phyloP scores from a whole-genome alignment of 2,888 invertebrate genomes.

The Linnaemya vulpina region DNA sequence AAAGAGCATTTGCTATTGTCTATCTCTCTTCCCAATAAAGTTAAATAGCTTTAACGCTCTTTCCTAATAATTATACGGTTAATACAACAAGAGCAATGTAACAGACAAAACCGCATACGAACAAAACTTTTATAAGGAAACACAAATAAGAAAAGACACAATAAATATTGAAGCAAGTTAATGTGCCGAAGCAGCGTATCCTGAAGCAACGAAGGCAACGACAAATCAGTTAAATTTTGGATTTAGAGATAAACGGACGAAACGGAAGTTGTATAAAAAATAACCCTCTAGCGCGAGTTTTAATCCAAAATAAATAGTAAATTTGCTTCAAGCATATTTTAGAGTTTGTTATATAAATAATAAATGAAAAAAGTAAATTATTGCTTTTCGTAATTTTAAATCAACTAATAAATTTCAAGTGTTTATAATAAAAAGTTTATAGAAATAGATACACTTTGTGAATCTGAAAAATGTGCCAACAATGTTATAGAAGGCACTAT shows the following conservation, averaged over 20 bases:
- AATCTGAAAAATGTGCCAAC: background rate
- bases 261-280: slow-evolving; percentile 69
- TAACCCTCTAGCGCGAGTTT: slow-evolving; percentile 51
- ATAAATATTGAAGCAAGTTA: slow-evolving; percentile 48
- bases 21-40: slow-evolving; percentile 1
- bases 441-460: background rate
- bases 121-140: slow-evolving; percentile 20
- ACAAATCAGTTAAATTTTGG: slow-evolving; percentile 81
- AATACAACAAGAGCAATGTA: slow-evolving; percentile 48
- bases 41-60: slow-evolving; percentile 29
- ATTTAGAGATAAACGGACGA: slow-evolving; percentile 79
- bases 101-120: slow-evolving; percentile 52
- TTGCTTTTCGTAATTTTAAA: background rate
- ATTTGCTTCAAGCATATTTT: background rate
- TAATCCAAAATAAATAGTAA: slow-evolving; percentile 4
- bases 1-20: slow-evolving; percentile 4
- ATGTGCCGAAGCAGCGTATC: slow-evolving; percentile 75
- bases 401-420: background rate
- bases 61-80: slow-evolving; percentile 10
- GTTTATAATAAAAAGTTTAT: background rate
- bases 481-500: background rate
- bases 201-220: slow-evolving; percentile 77
- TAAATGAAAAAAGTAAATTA: background rate
- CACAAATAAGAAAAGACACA: slow-evolving; percentile 48
- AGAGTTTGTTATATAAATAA: background rate